Conservation (phyloP, 2,797 vertebrate species). For the Scomberomorus guttatus region DNA sequence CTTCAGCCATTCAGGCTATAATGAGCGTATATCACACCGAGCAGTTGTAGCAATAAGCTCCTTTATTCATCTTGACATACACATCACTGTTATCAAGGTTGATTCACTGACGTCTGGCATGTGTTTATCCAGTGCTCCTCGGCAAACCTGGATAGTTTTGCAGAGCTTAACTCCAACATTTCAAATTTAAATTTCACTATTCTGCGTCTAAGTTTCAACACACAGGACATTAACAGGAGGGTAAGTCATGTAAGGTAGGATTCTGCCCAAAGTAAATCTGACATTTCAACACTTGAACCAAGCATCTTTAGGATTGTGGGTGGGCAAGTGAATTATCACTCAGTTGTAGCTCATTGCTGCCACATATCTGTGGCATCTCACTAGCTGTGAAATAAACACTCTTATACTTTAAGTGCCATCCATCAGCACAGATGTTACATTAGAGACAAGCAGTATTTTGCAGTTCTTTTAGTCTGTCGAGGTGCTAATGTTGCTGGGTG, state of each 20-base stretch:
- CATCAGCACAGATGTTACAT: conserved; percentile 41
- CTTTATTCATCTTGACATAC: conserved; percentile 24
- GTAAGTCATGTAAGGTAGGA: conserved; percentile 27
- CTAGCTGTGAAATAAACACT: conserved; percentile 63
- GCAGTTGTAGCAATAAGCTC: conserved; percentile 29
- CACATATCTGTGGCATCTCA: conserved; percentile 63
- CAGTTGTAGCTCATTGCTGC: conserved; percentile 42
- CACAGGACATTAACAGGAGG: conserved; percentile 22
- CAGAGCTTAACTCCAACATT: conserved; percentile 16
- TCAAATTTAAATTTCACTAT: conserved; percentile 36
- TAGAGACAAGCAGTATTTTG: conserved; percentile 5
- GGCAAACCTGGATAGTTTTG: conserved; percentile 28
- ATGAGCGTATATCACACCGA: conserved; percentile 44
- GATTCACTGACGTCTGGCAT: background rate
- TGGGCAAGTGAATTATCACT: conserved; percentile 59
- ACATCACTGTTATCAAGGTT: conserved; percentile 44
- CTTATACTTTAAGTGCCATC: conserved; percentile 47
- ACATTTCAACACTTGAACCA: conserved; percentile 59
- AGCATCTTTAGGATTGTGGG: conserved; percentile 58
- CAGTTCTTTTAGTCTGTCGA: conserved; percentile 19
- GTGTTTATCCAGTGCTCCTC: conserved; percentile 44
- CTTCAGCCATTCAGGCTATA: conserved; percentile 40
- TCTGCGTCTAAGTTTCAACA: conserved; percentile 7
- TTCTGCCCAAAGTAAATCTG: conserved; percentile 42
- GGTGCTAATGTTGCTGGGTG: conserved; percentile 17